phyloP scores from a whole-genome alignment of 2,797 vertebrate genomes.

The Helostoma temminkii region DNA sequence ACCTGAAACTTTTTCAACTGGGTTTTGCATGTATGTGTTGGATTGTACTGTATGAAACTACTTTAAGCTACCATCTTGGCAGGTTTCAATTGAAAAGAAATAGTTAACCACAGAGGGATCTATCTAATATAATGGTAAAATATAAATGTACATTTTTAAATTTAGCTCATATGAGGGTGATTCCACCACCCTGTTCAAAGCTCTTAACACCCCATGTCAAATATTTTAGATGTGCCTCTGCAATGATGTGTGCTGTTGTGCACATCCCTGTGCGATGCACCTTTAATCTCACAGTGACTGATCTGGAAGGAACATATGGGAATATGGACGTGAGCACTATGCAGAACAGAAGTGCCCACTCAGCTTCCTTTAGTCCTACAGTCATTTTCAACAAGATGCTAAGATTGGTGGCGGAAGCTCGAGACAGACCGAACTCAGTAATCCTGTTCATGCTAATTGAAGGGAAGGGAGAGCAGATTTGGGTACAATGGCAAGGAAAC shows the following conservation, averaged over 20 bases:
- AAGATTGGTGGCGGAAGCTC: slow-evolving; percentile 38
- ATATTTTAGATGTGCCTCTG: too few relatives aligned
- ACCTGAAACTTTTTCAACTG: too few relatives aligned
- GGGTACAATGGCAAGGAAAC: slow-evolving; percentile 66
- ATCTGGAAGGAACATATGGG: slow-evolving; percentile 17
- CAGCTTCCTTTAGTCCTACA: slow-evolving; percentile 11
- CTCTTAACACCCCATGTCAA: too few relatives aligned
- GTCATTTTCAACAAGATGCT: slow-evolving; percentile 41
- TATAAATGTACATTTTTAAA: too few relatives aligned
- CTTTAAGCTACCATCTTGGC: too few relatives aligned
- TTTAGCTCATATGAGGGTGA: too few relatives aligned
- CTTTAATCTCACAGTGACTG: slow-evolving; percentile 19
- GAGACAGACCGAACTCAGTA: slow-evolving; percentile 37
- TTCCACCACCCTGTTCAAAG: too few relatives aligned
- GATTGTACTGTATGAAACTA: too few relatives aligned
- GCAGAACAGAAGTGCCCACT: slow-evolving; percentile 20
- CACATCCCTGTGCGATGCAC: slow-evolving; percentile 35
- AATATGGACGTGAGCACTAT: slow-evolving; percentile 3
- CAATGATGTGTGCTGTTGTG: slow-evolving; percentile 29
- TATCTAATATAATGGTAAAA: too few relatives aligned
- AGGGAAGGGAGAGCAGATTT: slow-evolving; percentile 49
- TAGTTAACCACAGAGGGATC: too few relatives aligned
- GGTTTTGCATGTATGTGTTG: too few relatives aligned
- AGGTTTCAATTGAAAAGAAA: too few relatives aligned
- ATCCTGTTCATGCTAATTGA: slow-evolving; percentile 45